phyloP scores from a whole-genome alignment of 2,797 vertebrate genomes.

The Podarcis siculus region DNA sequence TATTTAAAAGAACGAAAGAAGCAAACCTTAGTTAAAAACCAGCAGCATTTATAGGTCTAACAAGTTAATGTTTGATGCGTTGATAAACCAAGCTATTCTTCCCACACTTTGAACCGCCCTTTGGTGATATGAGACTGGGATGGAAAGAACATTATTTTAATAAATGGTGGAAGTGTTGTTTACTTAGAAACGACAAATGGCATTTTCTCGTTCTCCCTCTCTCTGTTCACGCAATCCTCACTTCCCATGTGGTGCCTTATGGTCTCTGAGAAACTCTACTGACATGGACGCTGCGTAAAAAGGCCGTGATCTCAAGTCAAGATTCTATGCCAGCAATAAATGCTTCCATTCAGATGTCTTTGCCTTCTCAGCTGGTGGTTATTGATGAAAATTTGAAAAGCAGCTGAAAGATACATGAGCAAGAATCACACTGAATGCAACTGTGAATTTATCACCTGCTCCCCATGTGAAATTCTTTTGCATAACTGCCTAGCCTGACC shows the following conservation, averaged over 20 bases:
- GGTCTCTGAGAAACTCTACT: background rate
- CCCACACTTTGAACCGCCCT: constrained; percentile 1
- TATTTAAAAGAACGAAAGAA: background rate
- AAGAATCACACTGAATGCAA: background rate
- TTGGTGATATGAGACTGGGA: background rate
- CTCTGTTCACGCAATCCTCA: too few species aligned
- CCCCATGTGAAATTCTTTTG: background rate
- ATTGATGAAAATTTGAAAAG: constrained; percentile 1
- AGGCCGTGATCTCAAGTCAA: background rate
- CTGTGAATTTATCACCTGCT: background rate
- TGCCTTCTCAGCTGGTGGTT: background rate
- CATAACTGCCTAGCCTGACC: too few species aligned
- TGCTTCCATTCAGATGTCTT: background rate
- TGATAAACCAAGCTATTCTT: background rate
- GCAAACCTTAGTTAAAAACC: background rate
- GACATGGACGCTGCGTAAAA: background rate
- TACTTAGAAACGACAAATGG: constrained; percentile 22
- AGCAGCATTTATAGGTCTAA: background rate
- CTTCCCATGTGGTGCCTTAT: background rate
- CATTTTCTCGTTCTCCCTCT: background rate
- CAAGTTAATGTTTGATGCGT: constrained; percentile 14
- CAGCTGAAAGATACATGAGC: background rate
- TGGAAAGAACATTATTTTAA: constrained; percentile 5
- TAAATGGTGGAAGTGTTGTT: constrained; percentile 4
- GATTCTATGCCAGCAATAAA: background rate